A percentile compares a stretch with the other conserved stretches of the same genome.
Evolutionary conservation across 2,888 invertebrate genomes (phyloP).

Genomic region (Halictus ligatus): DNA sequence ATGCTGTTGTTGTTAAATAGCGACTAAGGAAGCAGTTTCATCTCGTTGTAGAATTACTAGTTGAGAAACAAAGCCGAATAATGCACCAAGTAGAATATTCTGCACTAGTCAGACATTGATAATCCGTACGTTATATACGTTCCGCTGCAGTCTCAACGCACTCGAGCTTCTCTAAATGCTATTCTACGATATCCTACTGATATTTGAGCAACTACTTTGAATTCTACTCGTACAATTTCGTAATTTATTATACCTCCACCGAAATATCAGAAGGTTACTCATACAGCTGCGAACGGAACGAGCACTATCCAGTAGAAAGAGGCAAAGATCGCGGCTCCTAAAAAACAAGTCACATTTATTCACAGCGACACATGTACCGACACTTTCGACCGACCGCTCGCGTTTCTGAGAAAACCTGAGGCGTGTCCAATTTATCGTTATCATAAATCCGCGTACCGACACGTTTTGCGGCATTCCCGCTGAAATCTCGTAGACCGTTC

Average conservation of each 20-base stretch:
- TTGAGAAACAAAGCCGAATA: background rate
- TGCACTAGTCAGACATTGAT: background rate
- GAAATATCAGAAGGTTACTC: background rate
- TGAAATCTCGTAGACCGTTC: background rate
- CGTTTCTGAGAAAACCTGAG: background rate
- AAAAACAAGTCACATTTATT: background rate
- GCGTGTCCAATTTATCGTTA: background rate
- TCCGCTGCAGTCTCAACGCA: background rate
- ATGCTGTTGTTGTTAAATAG: background rate
- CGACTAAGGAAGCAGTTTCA: too few relatives aligned
- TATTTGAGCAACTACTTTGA: background rate
- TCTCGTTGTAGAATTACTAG: background rate
- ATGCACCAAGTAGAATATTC: background rate
- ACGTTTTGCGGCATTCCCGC: background rate
- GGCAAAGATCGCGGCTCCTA: background rate
- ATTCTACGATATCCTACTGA: background rate
- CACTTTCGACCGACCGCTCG: background rate
- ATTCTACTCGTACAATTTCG: background rate
- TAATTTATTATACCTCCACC: too few relatives aligned
- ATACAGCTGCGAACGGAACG: background rate
- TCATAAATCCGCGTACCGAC: slow-evolving; percentile 7
- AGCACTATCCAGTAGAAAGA: background rate
- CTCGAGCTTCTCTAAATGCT: background rate
- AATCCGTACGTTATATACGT: background rate
- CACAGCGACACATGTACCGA: background rate